Base-by-base conservation (phyloP, 2,797 vertebrate genomes). In the Tarsius wallacei region DNA sequence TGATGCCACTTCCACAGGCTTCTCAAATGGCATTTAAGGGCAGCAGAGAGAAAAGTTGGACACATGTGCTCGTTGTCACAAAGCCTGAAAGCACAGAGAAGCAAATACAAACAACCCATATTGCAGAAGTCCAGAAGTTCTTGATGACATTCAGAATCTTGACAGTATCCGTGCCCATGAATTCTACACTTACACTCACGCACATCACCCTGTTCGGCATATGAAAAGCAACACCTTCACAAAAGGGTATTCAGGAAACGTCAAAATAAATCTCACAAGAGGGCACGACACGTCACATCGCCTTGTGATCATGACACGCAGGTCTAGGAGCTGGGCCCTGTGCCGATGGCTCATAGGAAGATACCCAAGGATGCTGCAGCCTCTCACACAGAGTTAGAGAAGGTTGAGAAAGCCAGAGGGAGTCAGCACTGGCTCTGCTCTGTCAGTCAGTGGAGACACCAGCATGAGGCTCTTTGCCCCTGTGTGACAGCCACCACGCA, bases 361-460 rank as follows among this genome's bases (percentile, higher is more conserved):
- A 61, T 90, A 90, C 63, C 0, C 80, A 71, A 87, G 77, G 74
- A 80, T 31, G 74, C 33, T 22, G 63, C 49, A 94, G 81, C 9
- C 36, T 85, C 73, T 82, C 90, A 33, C 76, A 87, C 61, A 76
- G 66, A 96, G 95, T 90, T 90, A 36, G 42, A 95, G 90, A 90
- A 78, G 59, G 26, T 73, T 83, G 93, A 31, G 86, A 68, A 17
- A 61, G 49, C 71, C 95, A 94, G 42, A 95, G 55, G 71, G 49
- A 87, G 49, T 90, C 93, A 82, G 8, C 82, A 61, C 51, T 22
- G 8, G 49, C 59, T 87, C 81, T 87, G 59, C 71, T 76, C 61
- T 83, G 36, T 94, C 91, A 76, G 31, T 90, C 55, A 55, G 68
- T 55, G 81, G 63, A 94, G 59, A 89, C 24, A 80, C 22, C 71